Evolutionary conservation across 30 jellyfish, hydroid and myxozoan species (phyloP), one percentile per base, ranked within the genome.

Genomic region (Aurelia coerulea): DNA sequence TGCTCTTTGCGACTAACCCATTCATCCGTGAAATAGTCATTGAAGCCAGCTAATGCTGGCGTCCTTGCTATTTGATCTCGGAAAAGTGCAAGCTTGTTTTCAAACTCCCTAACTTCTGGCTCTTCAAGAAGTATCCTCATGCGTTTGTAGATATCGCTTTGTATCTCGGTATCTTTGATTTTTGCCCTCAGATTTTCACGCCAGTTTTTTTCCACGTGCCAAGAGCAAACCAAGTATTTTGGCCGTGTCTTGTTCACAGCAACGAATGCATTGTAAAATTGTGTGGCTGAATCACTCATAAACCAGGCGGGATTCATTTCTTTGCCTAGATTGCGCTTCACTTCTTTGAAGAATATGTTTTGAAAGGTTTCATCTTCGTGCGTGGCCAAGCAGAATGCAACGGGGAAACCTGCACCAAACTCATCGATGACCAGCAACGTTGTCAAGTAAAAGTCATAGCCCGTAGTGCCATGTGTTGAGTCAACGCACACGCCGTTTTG

Each of bases 1-100:
- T 66, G 77, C 50, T 66, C 50, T 66, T 66, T 66, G 1, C 77
- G 77, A 19, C 41, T 13, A 0, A 66, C 77, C 77, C 77, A 66
- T 34, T 66, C 52, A 32, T 66, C 77, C n/a, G 19, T 19, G 50
- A 66, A 66, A 32, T 66, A 66, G 29, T 29, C 52, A 34, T 34
- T n/a, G 54, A 66, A 66, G n/a, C 16, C 77, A 34, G 77, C 10
- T 32, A 66, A 34, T 19, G 19, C 19, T 66, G 77, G 77, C 19
- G 77, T 66, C 50, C 69, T 17, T 60, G 69, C 29, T 5, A 60
- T 15, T 5, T 60, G 69, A 10, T 10, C 34, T 17, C 29, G 33
- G 34, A n/a, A n/a, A n/a, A n/a, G n/a, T n/a, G n/a, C n/a, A n/a
- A n/a, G n/a, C n/a, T n/a, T n/a, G n/a, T n/a, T n/a, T n/a, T n/a